phyloP scores from a whole-genome alignment of 2,113 vertebrate genomes.

The Aegotheles bennettii region DNA sequence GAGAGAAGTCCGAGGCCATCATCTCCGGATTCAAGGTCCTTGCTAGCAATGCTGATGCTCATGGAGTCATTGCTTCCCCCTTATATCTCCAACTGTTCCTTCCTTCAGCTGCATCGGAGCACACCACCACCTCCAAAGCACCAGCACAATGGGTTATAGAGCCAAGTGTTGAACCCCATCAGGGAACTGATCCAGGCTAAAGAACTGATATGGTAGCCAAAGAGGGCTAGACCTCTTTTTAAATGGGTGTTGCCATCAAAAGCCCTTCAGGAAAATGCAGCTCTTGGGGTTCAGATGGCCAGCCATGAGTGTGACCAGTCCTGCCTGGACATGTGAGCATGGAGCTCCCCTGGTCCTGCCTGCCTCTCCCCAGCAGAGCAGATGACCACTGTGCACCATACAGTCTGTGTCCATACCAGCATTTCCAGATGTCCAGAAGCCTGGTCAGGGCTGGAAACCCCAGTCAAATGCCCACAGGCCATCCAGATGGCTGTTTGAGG shows the following conservation, averaged over 20 bases:
- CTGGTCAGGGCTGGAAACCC: background rate
- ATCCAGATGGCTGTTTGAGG: fast-evolving
- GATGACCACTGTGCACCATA: no score
- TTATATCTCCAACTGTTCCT: background rate
- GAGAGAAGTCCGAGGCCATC: background rate
- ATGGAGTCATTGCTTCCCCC: background rate
- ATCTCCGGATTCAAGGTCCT: background rate
- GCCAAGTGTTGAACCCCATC: background rate
- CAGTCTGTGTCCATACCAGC: fast-evolving
- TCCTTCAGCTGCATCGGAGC: background rate
- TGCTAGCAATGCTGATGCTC: background rate
- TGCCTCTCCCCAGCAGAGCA: background rate
- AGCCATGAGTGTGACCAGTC: background rate
- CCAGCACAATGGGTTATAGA: fast-evolving
- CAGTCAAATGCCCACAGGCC: background rate
- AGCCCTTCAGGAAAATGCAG: background rate
- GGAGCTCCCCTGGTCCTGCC: background rate
- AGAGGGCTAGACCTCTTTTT: background rate
- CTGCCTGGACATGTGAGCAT: background rate
- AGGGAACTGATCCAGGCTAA: background rate
- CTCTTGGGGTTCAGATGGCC: background rate
- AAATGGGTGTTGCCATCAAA: background rate
- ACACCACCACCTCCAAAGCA: background rate
- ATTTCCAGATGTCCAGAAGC: background rate
- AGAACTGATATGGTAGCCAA: fast-evolving